These are phyloP conservation scores for Vireo griseus DNA, from an alignment of 2,797 vertebrate genomes.

Conservation along the genomic window DNA sequence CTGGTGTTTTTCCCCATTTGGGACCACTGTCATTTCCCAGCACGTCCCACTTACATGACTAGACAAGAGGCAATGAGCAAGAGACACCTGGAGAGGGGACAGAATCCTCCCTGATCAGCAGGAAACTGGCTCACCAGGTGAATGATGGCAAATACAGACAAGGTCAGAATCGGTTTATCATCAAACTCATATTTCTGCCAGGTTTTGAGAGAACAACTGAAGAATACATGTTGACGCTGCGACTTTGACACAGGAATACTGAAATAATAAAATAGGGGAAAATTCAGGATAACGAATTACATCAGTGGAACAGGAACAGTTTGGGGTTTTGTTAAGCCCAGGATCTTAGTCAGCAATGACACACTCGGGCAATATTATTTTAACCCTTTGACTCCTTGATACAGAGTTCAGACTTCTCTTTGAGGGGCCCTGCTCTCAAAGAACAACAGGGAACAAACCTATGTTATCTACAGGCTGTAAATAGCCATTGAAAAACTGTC, in stretches of 20 bases:
- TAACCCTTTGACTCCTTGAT: slow-evolving; percentile 36
- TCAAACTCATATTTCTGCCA: neutral
- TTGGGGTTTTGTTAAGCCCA: slow-evolving; percentile 16
- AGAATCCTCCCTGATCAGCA: neutral
- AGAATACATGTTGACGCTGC: neutral
- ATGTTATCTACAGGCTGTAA: neutral
- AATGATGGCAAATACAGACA: neutral
- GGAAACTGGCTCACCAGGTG: neutral
- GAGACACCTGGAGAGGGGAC: too few species aligned
- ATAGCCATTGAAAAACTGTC: neutral
- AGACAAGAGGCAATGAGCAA: neutral
- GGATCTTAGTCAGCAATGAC: slow-evolving; percentile 17
- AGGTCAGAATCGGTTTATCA: neutral
- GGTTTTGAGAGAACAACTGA: neutral
- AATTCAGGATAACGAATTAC: slow-evolving; percentile 24
- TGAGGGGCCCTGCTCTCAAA: neutral
- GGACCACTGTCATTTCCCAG: neutral
- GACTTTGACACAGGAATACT: neutral
- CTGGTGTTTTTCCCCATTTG: neutral
- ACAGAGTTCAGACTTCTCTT: neutral
- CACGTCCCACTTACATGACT: neutral
- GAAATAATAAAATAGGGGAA: neutral
- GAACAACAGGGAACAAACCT: neutral
- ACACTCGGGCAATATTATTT: slow-evolving; percentile 30
- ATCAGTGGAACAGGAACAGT: slow-evolving; percentile 21